Evolutionary conservation across 2,113 vertebrate genomes (phyloP).

Genomic region (Gambusia holbrooki): DNA sequence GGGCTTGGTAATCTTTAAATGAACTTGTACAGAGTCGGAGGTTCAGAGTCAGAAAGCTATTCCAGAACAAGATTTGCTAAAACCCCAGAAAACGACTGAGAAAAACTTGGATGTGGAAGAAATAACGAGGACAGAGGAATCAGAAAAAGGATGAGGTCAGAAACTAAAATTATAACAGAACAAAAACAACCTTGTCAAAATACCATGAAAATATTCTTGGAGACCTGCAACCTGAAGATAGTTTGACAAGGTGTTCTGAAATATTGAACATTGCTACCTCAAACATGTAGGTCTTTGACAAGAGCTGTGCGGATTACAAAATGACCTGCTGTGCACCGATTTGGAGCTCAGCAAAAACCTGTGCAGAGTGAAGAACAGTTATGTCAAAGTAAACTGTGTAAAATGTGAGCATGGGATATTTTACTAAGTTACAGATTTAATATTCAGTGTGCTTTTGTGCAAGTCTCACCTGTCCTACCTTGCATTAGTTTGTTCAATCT

Average conservation of each 20-base stretch:
- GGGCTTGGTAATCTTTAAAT: not conserved
- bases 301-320: not conserved
- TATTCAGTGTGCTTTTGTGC: too few species aligned
- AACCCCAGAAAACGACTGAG: not conserved
- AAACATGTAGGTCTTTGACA: not conserved
- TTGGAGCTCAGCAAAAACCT: not conserved
- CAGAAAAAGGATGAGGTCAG: not conserved
- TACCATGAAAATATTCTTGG: not conserved
- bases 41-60: too few species aligned
- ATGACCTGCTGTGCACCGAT: not conserved
- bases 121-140: not conserved
- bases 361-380: not conserved
- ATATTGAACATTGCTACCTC: not conserved
- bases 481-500: too few species aligned
- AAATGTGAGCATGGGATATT: not conserved
- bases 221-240: conserved; percentile 1
- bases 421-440: not conserved
- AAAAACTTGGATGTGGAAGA: not conserved
- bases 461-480: too few species aligned
- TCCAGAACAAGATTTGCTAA: not conserved
- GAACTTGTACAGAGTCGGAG: not conserved
- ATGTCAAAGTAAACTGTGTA: not conserved
- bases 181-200: not conserved
- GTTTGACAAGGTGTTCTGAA: not conserved
- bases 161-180: not conserved